These are phyloP conservation scores for Zygaena filipendulae DNA, from an alignment of 2,888 invertebrate genomes.

Conservation along the genomic window DNA sequence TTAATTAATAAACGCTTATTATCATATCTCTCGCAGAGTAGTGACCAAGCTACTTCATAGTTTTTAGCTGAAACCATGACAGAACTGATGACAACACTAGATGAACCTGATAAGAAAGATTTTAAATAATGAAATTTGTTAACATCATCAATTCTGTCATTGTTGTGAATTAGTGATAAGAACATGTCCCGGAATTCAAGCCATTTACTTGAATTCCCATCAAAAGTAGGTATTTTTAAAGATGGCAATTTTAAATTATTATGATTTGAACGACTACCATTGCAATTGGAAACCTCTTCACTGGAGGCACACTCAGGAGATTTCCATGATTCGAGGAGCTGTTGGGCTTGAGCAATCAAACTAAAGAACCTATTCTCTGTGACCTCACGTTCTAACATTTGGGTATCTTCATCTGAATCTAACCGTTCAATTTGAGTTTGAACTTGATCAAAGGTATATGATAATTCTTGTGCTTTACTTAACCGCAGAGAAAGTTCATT, in stretches of 20 bases:
- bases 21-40: constrained; percentile 12
- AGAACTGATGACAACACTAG: neutral
- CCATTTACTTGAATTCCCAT: neutral
- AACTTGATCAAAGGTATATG: neutral
- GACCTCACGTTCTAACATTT: neutral
- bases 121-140: constrained; percentile 1
- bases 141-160: neutral
- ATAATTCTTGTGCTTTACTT: neutral
- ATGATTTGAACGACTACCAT: neutral
- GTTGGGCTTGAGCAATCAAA: neutral
- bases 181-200: constrained; percentile 1
- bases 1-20: constrained; percentile 13
- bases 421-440: neutral
- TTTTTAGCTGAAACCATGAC: constrained; percentile 4
- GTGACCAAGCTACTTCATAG: constrained; percentile 11
- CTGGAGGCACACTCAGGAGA: neutral
- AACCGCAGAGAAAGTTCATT: neutral
- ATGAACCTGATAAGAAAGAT: neutral
- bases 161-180: neutral
- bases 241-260: neutral
- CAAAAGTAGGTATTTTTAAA: neutral
- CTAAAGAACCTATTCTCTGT: neutral
- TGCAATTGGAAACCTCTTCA: neutral
- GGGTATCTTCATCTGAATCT: neutral
- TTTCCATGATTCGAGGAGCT: neutral